Percentiles rank a stretch among this genome's conserved stretches.
phyloP scores from a whole-genome alignment of 2,797 vertebrate species.

The Sparidentex hasta region DNA sequence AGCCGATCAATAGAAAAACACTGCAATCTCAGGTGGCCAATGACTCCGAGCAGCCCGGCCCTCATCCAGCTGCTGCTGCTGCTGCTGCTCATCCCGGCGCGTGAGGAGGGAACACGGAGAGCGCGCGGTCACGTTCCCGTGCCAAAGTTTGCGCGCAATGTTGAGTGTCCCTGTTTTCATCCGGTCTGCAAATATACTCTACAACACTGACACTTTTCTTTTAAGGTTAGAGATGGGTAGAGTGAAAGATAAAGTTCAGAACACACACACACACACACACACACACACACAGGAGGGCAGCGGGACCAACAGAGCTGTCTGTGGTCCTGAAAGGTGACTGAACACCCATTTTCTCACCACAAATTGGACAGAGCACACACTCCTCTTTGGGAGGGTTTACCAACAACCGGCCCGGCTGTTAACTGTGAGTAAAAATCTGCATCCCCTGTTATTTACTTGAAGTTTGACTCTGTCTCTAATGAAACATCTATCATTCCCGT shows the following conservation, averaged over 20 bases:
- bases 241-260: not conserved
- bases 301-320: conserved; percentile 68
- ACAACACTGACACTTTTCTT: not conserved
- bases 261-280: not conserved
- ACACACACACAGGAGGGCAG: not conserved
- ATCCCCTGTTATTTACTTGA: conserved; percentile 67
- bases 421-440: conserved; percentile 35
- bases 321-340: conserved; percentile 71
- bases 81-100: not conserved
- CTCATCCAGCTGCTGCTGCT: conserved; percentile 56
- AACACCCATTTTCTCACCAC: not conserved
- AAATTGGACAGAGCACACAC: not conserved
- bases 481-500: conserved; percentile 69
- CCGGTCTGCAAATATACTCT: not conserved
- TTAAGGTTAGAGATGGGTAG: not conserved
- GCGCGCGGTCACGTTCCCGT: not conserved
- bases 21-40: conserved; percentile 84
- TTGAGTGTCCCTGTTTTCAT: not conserved
- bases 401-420: conserved; percentile 5
- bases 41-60: conserved; percentile 48
- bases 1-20: conserved; percentile 82
- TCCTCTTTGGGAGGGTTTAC: conserved; percentile 6
- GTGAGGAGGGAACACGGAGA: too few relatives aligned
- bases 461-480: conserved; percentile 49
- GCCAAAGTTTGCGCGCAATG: conserved; percentile 11